Conservation (phyloP, 2,113 vertebrate species). For the Macaca mulatta region DNA sequence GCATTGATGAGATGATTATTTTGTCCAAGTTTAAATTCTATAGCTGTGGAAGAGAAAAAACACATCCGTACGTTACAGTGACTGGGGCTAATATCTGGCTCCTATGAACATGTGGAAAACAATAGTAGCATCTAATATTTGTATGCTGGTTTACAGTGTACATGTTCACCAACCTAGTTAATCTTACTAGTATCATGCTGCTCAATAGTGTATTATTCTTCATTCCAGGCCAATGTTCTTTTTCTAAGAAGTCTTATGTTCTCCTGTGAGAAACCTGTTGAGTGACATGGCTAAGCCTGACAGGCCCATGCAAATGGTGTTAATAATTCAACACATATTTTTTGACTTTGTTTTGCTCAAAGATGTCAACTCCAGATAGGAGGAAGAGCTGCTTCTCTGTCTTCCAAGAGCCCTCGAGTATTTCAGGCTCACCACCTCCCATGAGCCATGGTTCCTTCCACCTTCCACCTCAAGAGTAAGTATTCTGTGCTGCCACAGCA, state of each 20-base stretch:
- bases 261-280: not conserved
- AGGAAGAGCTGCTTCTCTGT: too few species aligned
- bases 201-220: not conserved
- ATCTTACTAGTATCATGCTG: not conserved
- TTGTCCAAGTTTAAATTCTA: not conserved
- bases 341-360: not conserved
- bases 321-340: not conserved
- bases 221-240: not conserved
- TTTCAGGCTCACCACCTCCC: not conserved
- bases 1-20: not conserved
- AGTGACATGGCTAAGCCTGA: not conserved
- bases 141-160: not conserved
- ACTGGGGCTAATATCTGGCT: not conserved
- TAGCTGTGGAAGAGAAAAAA: not conserved
- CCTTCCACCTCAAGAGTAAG: rapidly evolving
- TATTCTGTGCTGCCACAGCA: rapidly evolving
- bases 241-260: not conserved
- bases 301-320: not conserved
- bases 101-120: not conserved
- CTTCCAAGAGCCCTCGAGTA: not conserved
- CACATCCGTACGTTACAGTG: not conserved
- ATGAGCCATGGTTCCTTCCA: rapidly evolving
- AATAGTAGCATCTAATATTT: not conserved
- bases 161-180: not conserved
- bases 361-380: too few species aligned